phyloP scores from a whole-genome alignment of 2,113 vertebrate genomes.

The Osmerus mordax region DNA sequence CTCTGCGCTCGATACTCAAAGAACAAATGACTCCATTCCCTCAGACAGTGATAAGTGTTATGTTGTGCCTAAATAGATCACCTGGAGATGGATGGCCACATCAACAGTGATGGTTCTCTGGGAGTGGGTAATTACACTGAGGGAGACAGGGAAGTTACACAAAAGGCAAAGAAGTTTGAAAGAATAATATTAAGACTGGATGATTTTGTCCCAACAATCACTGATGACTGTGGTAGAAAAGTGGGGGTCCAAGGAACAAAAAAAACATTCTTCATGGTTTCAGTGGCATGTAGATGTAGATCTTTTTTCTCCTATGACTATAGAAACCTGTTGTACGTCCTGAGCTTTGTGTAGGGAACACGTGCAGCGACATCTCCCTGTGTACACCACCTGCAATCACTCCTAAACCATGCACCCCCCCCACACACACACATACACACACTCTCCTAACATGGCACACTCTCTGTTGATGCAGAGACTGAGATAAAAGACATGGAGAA shows the following conservation, averaged over 20 bases:
- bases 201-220: background rate
- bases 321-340: background rate
- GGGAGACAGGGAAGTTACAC: background rate
- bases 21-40: constrained; percentile 6
- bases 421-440: constrained; percentile 8
- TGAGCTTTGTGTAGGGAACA: background rate
- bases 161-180: too few relatives aligned
- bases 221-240: background rate
- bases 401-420: background rate
- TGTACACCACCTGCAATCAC: background rate
- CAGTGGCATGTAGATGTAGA: background rate
- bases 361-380: background rate
- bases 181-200: too few relatives aligned
- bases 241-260: background rate
- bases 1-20: background rate
- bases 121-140: background rate
- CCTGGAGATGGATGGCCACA: background rate
- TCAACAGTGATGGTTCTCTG: background rate
- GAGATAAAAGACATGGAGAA: background rate
- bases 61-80: background rate
- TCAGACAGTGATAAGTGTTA: constrained; percentile 7
- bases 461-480: background rate
- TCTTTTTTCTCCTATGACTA: background rate
- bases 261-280: background rate
- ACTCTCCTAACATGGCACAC: background rate